Evolutionary conservation across 2,888 invertebrate species (phyloP).

Genomic region (Andrena bicolor): DNA sequence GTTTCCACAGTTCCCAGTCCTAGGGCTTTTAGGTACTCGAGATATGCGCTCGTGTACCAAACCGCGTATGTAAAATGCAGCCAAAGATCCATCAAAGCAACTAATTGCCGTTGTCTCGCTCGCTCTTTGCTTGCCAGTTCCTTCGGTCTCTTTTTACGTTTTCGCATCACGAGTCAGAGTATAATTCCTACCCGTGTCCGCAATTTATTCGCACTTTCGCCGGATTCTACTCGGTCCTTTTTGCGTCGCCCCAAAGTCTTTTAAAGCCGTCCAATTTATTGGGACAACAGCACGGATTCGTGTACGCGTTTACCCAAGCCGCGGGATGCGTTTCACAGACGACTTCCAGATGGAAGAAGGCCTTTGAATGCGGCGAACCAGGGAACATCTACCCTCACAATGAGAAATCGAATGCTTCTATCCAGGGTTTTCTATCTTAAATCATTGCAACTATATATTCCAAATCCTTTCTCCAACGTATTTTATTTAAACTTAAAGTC

Average conservation of each 20-base stretch:
- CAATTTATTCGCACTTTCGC: slow-evolving; percentile 59
- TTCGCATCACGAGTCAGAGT: slow-evolving; percentile 13
- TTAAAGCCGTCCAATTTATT: slow-evolving; percentile 77
- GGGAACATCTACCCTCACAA: neutral
- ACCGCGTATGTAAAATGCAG: neutral
- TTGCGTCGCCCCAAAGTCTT: slow-evolving; percentile 53
- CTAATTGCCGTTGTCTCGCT: slow-evolving; percentile 24
- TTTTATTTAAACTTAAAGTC: neutral
- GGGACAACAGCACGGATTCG: slow-evolving; percentile 65
- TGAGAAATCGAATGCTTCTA: neutral
- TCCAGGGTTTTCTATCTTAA: neutral
- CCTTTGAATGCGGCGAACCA: slow-evolving; percentile 17
- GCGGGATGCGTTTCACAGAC: slow-evolving; percentile 31
- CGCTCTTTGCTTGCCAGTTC: neutral
- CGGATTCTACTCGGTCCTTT: slow-evolving; percentile 31
- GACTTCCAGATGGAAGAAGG: slow-evolving; percentile 56
- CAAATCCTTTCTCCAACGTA: neutral
- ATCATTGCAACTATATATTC: neutral
- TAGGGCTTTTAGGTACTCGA: too few relatives aligned
- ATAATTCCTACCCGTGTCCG: slow-evolving; percentile 24
- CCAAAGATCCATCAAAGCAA: neutral
- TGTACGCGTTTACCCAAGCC: slow-evolving; percentile 27
- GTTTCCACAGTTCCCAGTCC: neutral
- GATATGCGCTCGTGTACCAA: too few relatives aligned
- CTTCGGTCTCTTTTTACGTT: slow-evolving; percentile 2